Percentiles rank a stretch among this genome's conserved stretches.
Conservation (phyloP, 2,888 invertebrate genomes). For the Xestia rhomboidea region DNA sequence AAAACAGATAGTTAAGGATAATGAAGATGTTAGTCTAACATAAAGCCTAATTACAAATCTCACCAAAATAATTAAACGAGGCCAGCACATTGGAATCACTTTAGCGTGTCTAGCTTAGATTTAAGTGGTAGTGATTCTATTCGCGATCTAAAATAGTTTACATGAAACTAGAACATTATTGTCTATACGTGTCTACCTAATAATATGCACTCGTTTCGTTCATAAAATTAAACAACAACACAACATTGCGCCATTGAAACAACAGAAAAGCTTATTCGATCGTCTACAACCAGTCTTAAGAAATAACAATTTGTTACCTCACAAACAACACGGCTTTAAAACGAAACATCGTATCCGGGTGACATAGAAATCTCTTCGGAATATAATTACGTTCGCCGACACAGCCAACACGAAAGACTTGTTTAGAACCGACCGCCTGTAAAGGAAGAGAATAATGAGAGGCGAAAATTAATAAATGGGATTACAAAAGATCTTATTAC, state of each 20-base stretch:
- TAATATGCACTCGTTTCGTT: neutral
- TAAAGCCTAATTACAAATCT: neutral
- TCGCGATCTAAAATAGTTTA: neutral
- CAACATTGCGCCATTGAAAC: neutral
- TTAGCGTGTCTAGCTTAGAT: neutral
- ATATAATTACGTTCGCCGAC: slow-evolving; percentile 71
- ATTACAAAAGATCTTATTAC: slow-evolving; percentile 87
- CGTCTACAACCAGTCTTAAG: slow-evolving; percentile 18
- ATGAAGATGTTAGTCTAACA: slow-evolving; percentile 12
- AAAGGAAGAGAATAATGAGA: slow-evolving; percentile 76
- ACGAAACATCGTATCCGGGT: slow-evolving; percentile 55
- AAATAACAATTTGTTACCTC: slow-evolving; percentile 52
- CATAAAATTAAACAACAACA: slow-evolving; percentile 12
- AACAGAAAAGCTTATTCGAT: slow-evolving; percentile 8
- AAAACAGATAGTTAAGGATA: neutral
- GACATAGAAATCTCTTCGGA: slow-evolving; percentile 62
- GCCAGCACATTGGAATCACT: neutral
- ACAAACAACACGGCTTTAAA: slow-evolving; percentile 52
- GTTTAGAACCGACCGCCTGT: slow-evolving; percentile 76
- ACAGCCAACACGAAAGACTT: slow-evolving; percentile 67
- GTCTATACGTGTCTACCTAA: neutral
- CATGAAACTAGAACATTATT: too few species aligned
- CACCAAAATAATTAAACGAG: neutral
- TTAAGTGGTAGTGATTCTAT: neutral
- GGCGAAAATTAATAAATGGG: slow-evolving; percentile 76